Evolutionary conservation across 2,888 invertebrate species (phyloP).

Genomic region (Clistopyga incitator): DNA sequence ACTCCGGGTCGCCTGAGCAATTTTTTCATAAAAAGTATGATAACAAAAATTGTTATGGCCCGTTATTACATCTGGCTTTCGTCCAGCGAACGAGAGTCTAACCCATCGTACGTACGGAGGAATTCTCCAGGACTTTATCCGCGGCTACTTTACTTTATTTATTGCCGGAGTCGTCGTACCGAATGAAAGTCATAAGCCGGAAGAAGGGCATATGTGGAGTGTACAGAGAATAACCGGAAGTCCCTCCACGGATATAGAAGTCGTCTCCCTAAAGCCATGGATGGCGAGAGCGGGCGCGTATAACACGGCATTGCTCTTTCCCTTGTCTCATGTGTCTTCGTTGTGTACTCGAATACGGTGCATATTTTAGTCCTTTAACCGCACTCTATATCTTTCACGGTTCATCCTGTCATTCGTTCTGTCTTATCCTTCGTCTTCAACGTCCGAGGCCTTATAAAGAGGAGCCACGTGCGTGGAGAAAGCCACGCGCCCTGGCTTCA

Average conservation of each 20-base stretch:
- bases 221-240: conserved; percentile 20
- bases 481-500: conserved; percentile 22
- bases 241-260: conserved; percentile 5
- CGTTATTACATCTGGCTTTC: conserved; percentile 21
- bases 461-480: conserved; percentile 14
- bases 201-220: conserved; percentile 54
- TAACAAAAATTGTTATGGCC: background rate
- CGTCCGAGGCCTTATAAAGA: conserved; percentile 8
- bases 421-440: conserved; percentile 28
- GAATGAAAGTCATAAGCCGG: conserved; percentile 63
- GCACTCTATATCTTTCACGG: conserved; percentile 25
- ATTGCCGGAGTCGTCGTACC: conserved; percentile 27
- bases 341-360: conserved; percentile 7
- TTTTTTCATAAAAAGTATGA: conserved; percentile 6
- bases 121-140: conserved; percentile 50
- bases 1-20: background rate
- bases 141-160: conserved; percentile 50
- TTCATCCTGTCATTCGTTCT: conserved; percentile 12
- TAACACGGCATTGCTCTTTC: conserved; percentile 43
- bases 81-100: background rate
- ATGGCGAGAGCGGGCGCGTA: conserved; percentile 17
- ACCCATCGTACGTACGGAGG: conserved; percentile 12
- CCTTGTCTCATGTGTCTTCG: conserved; percentile 26
- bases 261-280: conserved; percentile 30
- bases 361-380: conserved; percentile 40